Percentiles rank a stretch among this genome's conserved stretches.
These are phyloP conservation scores for Thamnophis sirtalis DNA, from an alignment of 2,113 vertebrate species.

Conservation along the genomic window DNA sequence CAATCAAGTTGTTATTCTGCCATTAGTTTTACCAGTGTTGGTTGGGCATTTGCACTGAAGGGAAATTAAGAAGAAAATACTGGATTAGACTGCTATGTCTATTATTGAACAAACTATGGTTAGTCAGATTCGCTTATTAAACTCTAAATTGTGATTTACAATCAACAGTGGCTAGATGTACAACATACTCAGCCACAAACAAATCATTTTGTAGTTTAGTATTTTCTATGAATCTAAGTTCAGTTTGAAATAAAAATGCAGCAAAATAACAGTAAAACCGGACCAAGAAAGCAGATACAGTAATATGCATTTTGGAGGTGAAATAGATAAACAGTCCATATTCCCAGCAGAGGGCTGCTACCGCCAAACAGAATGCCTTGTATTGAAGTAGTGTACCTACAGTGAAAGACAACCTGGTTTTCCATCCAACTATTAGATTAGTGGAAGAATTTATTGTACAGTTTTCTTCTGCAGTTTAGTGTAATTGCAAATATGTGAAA, in stretches of 20 bases:
- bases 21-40: neutral
- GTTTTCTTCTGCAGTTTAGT: neutral
- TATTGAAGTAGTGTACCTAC: too few relatives aligned
- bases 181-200: neutral
- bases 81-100: neutral
- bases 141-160: neutral
- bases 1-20: neutral
- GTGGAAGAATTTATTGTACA: neutral
- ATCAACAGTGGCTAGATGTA: neutral
- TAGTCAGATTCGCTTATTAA: neutral
- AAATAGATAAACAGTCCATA: neutral
- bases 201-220: neutral
- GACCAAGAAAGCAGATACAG: neutral
- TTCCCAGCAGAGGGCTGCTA: neutral
- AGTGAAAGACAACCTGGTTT: neutral
- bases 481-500: neutral
- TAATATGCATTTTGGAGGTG: neutral
- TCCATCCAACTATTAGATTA: neutral
- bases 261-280: neutral
- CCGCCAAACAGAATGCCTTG: neutral
- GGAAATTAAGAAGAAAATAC: neutral
- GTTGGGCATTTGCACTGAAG: neutral
- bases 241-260: neutral
- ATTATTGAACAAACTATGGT: neutral
- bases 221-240: neutral